Percentiles rank a stretch among this genome's conserved stretches.
phyloP scores from a whole-genome alignment of 2,797 vertebrate species.

The Eremophila alpestris region DNA sequence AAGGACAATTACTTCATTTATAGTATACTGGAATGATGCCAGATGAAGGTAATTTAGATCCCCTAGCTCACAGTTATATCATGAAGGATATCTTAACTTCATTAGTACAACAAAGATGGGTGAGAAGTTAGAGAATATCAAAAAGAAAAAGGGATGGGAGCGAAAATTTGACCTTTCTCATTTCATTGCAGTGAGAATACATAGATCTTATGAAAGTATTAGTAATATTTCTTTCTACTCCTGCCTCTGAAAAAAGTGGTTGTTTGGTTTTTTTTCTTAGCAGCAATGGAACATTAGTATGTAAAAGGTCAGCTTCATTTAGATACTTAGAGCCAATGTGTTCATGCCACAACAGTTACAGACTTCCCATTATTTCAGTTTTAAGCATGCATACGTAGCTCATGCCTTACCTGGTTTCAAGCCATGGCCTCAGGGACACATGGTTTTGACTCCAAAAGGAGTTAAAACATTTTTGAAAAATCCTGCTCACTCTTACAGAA shows the following conservation, averaged over 20 bases:
- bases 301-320: slow-evolving; percentile 54
- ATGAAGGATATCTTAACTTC: slow-evolving; percentile 94
- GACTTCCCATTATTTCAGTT: neutral
- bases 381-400: neutral
- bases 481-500: neutral
- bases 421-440: neutral
- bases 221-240: slow-evolving; percentile 70
- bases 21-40: slow-evolving; percentile 98
- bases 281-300: slow-evolving; percentile 40
- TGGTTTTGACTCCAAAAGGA: neutral
- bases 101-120: slow-evolving; percentile 84
- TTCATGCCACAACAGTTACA: neutral
- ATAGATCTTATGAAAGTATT: slow-evolving; percentile 78
- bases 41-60: slow-evolving; percentile 99
- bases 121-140: slow-evolving; percentile 74
- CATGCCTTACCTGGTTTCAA: neutral
- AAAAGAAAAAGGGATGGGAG: slow-evolving; percentile 53
- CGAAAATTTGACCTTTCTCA: slow-evolving; percentile 81
- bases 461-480: neutral
- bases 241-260: slow-evolving; percentile 6
- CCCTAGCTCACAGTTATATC: slow-evolving; percentile 97
- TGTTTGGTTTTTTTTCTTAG: slow-evolving; percentile 25
- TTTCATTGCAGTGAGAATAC: slow-evolving; percentile 70
- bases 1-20: slow-evolving; percentile 99
- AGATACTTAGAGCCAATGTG: slow-evolving; percentile 9